A percentile compares a stretch with the other conserved stretches of the same genome.
phyloP scores from a whole-genome alignment of 2,113 vertebrate genomes.

The Poicephalus gulielmi region DNA sequence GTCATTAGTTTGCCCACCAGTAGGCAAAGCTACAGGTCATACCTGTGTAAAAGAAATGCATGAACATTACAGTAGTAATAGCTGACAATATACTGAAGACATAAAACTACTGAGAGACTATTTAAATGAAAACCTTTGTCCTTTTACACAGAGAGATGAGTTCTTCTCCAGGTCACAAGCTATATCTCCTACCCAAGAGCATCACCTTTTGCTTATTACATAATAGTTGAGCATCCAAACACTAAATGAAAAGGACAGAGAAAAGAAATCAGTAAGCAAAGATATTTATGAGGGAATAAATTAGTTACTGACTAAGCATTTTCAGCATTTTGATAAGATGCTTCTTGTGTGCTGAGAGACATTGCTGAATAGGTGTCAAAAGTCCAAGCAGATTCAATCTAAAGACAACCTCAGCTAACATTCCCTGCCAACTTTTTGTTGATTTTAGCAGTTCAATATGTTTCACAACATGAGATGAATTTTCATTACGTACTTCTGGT shows the following conservation, averaged over 20 bases:
- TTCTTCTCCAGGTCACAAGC: background rate
- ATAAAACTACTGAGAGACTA: background rate
- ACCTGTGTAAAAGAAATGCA: background rate
- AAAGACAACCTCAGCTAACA: conserved; percentile 63
- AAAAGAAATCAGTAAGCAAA: background rate
- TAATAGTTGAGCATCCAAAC: background rate
- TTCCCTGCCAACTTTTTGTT: conserved; percentile 60
- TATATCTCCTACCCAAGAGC: background rate
- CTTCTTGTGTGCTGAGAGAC: conserved; percentile 43
- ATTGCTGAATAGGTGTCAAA: conserved; percentile 67
- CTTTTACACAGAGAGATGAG: background rate
- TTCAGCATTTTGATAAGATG: conserved; percentile 50
- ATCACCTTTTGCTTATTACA: background rate
- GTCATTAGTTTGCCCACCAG: background rate
- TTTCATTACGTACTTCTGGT: conserved; percentile 29
- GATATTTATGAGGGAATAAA: background rate
- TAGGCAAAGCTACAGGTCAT: background rate
- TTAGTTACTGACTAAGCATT: conserved; percentile 29
- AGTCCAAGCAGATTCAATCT: conserved; percentile 62
- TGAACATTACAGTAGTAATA: background rate
- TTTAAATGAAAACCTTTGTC: background rate
- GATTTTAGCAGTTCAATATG: conserved; percentile 57
- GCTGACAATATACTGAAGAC: background rate
- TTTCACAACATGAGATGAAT: conserved; percentile 64
- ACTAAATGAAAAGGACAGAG: background rate